phyloP scores from a whole-genome alignment of 2,113 vertebrate genomes.

The Leptosomus discolor region DNA sequence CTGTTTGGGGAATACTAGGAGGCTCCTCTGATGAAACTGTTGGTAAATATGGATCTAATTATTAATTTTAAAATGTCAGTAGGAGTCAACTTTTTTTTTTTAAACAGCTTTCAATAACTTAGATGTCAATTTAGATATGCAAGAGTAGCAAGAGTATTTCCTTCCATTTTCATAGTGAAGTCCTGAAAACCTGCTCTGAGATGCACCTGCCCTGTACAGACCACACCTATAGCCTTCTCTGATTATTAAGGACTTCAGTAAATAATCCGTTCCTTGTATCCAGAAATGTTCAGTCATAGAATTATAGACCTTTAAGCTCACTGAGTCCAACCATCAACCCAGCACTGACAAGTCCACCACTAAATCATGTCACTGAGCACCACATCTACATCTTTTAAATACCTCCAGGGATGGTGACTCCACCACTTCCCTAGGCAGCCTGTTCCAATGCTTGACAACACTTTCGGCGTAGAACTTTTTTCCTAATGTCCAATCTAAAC shows the following conservation, averaged over 20 bases:
- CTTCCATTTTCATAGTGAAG: background rate
- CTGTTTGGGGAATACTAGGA: background rate
- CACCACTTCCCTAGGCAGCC: background rate
- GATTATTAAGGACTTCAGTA: background rate
- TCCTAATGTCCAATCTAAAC: background rate
- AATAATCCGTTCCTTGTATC: background rate
- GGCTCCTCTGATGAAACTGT: background rate
- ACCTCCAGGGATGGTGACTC: background rate
- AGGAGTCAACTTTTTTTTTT: background rate
- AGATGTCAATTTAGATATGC: background rate
- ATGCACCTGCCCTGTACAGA: background rate
- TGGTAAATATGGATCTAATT: background rate
- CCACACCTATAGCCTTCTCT: background rate
- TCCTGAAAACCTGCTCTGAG: background rate
- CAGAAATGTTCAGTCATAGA: background rate
- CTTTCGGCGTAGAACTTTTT: background rate
- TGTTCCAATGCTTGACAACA: background rate
- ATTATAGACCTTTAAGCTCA: background rate
- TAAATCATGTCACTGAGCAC: background rate
- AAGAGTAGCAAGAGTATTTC: background rate
- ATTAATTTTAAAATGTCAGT: background rate
- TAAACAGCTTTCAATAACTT: background rate
- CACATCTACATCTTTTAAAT: background rate
- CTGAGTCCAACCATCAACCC: background rate
- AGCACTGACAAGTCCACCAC: background rate